Conservation (phyloP, 2,113 vertebrate genomes). For the Rousettus leschenaultii region DNA sequence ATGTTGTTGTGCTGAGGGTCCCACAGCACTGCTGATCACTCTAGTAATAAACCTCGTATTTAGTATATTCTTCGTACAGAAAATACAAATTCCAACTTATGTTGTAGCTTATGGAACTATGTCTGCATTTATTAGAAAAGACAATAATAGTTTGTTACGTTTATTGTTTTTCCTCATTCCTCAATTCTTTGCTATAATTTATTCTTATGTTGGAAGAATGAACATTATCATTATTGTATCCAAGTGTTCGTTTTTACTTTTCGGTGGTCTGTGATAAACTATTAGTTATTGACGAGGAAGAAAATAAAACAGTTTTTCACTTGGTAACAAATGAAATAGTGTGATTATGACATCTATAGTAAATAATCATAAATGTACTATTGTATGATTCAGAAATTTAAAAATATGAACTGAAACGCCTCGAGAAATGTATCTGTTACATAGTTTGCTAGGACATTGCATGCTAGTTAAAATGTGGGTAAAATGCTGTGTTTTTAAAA, state of each 20-base stretch:
- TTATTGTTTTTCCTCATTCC: not conserved
- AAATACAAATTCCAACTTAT: conserved; percentile 32
- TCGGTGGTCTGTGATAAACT: conserved; percentile 3
- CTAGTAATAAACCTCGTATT: not conserved
- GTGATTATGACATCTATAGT: not conserved
- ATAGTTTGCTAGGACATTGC: not conserved
- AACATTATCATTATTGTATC: not conserved
- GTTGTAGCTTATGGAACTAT: not conserved
- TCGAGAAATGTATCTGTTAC: not conserved
- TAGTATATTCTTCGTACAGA: not conserved
- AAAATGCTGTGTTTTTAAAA: not conserved
- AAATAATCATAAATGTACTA: not conserved
- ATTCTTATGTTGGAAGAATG: not conserved
- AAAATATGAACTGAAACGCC: not conserved
- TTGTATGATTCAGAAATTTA: not conserved
- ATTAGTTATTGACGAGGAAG: conserved; percentile 3
- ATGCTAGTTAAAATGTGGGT: not conserved
- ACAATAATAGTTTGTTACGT: not conserved
- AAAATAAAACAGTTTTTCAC: conserved; percentile 14
- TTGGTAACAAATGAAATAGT: not conserved
- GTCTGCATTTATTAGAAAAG: conserved; percentile 30
- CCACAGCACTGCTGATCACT: not conserved
- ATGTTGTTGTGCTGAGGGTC: not conserved
- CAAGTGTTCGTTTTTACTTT: not conserved
- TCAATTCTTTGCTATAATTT: not conserved